phyloP scores from a whole-genome alignment of 2,888 invertebrate species.

The Chaitophorus viminalis region DNA sequence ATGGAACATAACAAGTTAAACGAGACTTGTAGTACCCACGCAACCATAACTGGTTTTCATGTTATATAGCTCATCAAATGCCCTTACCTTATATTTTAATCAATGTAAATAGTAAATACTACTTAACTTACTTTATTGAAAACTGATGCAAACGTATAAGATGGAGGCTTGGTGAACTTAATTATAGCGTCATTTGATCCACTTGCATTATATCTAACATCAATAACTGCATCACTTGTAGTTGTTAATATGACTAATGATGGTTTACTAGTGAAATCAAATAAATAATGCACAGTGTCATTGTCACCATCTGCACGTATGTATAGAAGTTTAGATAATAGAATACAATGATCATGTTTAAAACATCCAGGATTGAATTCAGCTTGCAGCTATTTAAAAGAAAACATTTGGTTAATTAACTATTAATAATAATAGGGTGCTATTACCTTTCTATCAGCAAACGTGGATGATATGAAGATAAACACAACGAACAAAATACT shows the following conservation, averaged over 20 bases:
- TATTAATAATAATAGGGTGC: background rate
- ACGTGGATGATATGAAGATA: background rate
- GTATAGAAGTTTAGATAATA: slow-evolving; percentile 68
- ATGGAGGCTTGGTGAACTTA: slow-evolving; percentile 68
- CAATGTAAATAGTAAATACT: background rate
- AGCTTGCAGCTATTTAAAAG: slow-evolving; percentile 2
- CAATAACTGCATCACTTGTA: slow-evolving; percentile 68
- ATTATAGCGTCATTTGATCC: slow-evolving; percentile 67
- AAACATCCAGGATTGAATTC: slow-evolving; percentile 43
- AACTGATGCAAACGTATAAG: slow-evolving; percentile 73
- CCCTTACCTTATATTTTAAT: too few species aligned
- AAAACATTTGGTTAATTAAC: background rate
- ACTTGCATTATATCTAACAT: slow-evolving; percentile 70
- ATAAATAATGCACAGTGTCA: slow-evolving; percentile 75
- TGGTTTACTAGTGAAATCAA: slow-evolving; percentile 75
- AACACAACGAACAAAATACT: background rate
- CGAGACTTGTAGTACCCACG: too few species aligned
- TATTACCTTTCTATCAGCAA: slow-evolving; percentile 32
- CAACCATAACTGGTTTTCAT: too few species aligned
- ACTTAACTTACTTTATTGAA: slow-evolving; percentile 72
- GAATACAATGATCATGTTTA: background rate
- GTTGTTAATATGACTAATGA: slow-evolving; percentile 72
- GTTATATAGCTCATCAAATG: too few species aligned
- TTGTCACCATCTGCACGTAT: slow-evolving; percentile 71
- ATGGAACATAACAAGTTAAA: too few species aligned